Percentiles rank a stretch among this genome's conserved stretches.
Conservation (phyloP, 2,888 invertebrate species). For the Chrysolina americana region DNA sequence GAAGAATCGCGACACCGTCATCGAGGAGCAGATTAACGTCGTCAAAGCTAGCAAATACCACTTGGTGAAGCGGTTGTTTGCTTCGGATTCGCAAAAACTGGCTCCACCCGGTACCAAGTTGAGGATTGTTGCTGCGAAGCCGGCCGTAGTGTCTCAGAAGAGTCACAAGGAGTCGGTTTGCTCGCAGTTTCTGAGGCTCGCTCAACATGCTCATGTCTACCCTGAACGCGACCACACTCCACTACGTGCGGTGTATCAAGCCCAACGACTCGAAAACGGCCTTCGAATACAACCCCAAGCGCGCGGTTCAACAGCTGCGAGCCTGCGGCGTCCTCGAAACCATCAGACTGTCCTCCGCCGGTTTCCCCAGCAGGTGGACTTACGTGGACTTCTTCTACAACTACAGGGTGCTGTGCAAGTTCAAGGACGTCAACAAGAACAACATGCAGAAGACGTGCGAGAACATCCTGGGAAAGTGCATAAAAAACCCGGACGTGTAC, state of each 20-base stretch:
- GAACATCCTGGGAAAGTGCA: constrained; percentile 82
- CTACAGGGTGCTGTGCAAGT: constrained; percentile 88
- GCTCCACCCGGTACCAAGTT: constrained; percentile 66
- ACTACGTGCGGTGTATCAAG: constrained; percentile 98
- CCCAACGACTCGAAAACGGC: constrained; percentile 91
- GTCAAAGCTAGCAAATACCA: constrained; percentile 72
- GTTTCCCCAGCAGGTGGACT: constrained; percentile 90
- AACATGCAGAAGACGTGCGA: constrained; percentile 86
- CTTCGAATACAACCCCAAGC: constrained; percentile 87
- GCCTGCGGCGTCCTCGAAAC: constrained; percentile 99
- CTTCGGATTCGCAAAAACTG: constrained; percentile 63
- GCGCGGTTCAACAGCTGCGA: constrained; percentile 92
- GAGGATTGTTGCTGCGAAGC: constrained; percentile 68
- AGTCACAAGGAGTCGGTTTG: constrained; percentile 74
- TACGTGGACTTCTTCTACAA: constrained; percentile 85
- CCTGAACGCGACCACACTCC: constrained; percentile 95
- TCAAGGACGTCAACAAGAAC: constrained; percentile 82
- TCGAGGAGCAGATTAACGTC: constrained; percentile 92
- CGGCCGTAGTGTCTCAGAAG: constrained; percentile 64
- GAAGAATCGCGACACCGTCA: constrained; percentile 97
- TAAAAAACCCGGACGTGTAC: constrained; percentile 90
- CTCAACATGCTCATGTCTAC: constrained; percentile 93
- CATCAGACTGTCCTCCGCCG: constrained; percentile 97
- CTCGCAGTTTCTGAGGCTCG: constrained; percentile 84
- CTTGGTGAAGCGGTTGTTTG: constrained; percentile 72